phyloP scores from a whole-genome alignment of 2,113 vertebrate species.

The Numida meleagris region DNA sequence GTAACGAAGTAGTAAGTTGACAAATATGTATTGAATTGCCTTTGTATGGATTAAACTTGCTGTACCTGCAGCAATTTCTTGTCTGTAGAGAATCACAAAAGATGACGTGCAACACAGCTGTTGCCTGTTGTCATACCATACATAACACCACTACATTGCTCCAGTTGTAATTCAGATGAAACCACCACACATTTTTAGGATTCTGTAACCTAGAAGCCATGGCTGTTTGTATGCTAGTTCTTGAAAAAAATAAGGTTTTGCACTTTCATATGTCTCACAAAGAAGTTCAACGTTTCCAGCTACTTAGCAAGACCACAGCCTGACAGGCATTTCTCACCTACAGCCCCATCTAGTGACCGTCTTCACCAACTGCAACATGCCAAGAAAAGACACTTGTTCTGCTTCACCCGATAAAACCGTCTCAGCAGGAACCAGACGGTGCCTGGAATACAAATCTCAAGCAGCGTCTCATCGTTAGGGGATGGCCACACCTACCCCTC shows the following conservation, averaged over 20 bases:
- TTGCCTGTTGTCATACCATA: neutral
- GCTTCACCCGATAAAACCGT: neutral
- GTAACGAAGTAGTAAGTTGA: neutral
- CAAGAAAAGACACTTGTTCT: neutral
- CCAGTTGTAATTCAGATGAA: neutral
- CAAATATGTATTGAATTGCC: neutral
- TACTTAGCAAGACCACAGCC: neutral
- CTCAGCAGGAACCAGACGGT: neutral
- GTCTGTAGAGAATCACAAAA: neutral
- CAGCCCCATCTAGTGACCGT: constrained; percentile 45
- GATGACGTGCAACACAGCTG: neutral
- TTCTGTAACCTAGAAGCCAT: neutral
- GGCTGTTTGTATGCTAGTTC: neutral
- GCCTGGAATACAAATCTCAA: neutral
- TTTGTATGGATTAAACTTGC: neutral
- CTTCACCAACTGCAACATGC: neutral
- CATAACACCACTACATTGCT: rapidly evolving
- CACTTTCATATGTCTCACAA: neutral
- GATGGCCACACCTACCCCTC: neutral
- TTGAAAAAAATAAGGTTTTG: neutral
- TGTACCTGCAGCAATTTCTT: neutral
- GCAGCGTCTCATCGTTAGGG: neutral
- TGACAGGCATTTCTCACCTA: neutral
- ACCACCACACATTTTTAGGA: rapidly evolving
- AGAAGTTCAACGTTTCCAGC: rapidly evolving